Evolutionary conservation across 92 coral and sea anemone genomes (phyloP).

Genomic region (Umimayanthus chanpuru): DNA sequence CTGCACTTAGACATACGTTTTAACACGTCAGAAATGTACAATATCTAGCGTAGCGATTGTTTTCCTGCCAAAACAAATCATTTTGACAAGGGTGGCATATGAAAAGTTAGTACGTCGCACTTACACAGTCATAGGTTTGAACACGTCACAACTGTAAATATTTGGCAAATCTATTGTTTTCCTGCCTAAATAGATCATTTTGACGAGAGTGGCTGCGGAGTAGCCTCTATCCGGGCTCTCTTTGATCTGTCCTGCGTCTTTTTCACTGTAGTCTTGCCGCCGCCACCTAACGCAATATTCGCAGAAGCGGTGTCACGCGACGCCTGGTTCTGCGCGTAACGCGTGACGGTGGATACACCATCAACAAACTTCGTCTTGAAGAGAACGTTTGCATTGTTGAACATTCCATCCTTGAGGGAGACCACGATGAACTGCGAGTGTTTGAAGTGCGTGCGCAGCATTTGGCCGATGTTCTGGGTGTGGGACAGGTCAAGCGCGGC

Average conservation of each 20-base stretch:
- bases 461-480: constrained; percentile 97
- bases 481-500: constrained; percentile 99
- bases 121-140: not conserved
- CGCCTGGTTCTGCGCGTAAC: constrained; percentile 90
- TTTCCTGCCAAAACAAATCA: not conserved
- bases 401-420: constrained; percentile 98
- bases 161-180: not conserved
- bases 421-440: constrained; percentile 99
- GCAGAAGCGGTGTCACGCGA: constrained; percentile 60
- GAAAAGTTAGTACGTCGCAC: no score
- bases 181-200: not conserved
- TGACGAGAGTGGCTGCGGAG: constrained; percentile 61
- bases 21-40: not conserved
- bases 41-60: not conserved
- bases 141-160: constrained; percentile 6
- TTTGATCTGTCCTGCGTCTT: constrained; percentile 69
- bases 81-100: no score
- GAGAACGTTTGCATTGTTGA: constrained; percentile 95
- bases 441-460: constrained; percentile 92
- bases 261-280: constrained; percentile 62
- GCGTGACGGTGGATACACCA: constrained; percentile 97
- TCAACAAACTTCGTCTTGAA: constrained; percentile 97
- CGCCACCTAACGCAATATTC: constrained; percentile 48
- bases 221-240: constrained; percentile 66
- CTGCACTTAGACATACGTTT: not conserved